A percentile compares a stretch with the other conserved stretches of the same genome.
Evolutionary conservation across 2,797 vertebrate species (phyloP).

Genomic region (Tragelaphus oryx): DNA sequence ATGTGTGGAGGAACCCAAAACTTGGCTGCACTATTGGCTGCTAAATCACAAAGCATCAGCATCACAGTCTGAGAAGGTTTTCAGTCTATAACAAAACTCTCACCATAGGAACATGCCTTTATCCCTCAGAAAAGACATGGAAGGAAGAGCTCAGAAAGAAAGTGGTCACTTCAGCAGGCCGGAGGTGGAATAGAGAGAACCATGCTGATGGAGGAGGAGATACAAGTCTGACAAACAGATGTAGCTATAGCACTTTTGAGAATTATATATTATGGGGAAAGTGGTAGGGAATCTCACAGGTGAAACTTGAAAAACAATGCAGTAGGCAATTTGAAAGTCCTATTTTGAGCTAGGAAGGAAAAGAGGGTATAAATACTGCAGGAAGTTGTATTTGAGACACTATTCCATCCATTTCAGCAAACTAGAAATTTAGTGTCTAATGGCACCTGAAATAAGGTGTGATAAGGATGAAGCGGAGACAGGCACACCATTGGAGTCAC

Average conservation of each 20-base stretch:
- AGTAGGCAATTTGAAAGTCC: slow-evolving; percentile 16
- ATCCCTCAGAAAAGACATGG: background rate
- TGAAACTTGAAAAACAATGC: slow-evolving; percentile 27
- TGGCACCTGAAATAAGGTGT: background rate
- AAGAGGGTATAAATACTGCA: slow-evolving; percentile 13
- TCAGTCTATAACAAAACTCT: background rate
- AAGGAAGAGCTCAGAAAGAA: background rate
- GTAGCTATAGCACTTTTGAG: background rate
- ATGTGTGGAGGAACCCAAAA: background rate
- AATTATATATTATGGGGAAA: background rate
- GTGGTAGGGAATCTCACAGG: background rate
- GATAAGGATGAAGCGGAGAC: background rate
- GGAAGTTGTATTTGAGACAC: background rate
- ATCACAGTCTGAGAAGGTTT: background rate
- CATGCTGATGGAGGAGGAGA: background rate
- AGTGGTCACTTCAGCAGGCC: background rate
- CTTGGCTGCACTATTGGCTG: background rate
- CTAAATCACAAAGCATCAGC: background rate
- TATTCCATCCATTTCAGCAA: background rate
- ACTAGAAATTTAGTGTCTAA: background rate
- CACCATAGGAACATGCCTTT: background rate
- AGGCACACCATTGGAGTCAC: background rate
- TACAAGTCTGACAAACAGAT: background rate
- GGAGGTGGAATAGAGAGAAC: background rate
- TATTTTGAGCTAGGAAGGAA: slow-evolving; percentile 25